Evolutionary conservation across 2,888 invertebrate species (phyloP), one percentile per base, ranked within the genome.

Genomic region (Drosophila peninsularis): DNA sequence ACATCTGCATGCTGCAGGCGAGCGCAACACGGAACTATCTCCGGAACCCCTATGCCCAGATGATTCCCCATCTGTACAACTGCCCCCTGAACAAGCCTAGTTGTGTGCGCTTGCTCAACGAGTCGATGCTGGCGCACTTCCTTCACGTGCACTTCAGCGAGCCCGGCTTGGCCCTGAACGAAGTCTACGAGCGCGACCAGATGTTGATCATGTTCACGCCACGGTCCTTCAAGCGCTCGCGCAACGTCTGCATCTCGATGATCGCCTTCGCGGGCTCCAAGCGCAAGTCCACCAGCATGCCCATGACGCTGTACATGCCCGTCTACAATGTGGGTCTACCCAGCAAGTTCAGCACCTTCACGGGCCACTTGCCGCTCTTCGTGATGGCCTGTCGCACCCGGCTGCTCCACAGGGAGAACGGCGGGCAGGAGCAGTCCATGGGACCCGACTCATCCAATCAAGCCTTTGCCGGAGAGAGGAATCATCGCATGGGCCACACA

Each of bases 381-480:
- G 54, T 83, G 32, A 78, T 86, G 71, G 55, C 72, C 1, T 75
- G 69, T 19, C 76, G 83, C 32, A 71, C 57, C 1, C 67, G 60
- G 0, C 3, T 56, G 6, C 17, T 5, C 19, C 7, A 0, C 24
- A 30, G 3, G 17, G 11, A 13, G 0, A 2, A 3, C 30, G 3
- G 0, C 3, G n/a, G 0, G 17, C 6, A 30, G 5, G 2, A 0
- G 0, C 17, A 7, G 13, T 5, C 5, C 1, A 0, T 30, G n/a
- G 11, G 7, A 0, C 13, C 6, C 0, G 27, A n/a, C 11, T 45
- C 45, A 0, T 45, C 45, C n/a, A 17, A 11, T 0, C 11, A 27
- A 10, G 2, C 2, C 5, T 0, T 6, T 7, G 3, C 44, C 5
- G 0, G 3, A n/a, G 45, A 5, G 11, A 27, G 2, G 24, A 2